Evolutionary conservation across 2,888 invertebrate genomes (phyloP).

Genomic region (Polyommatus icarus): DNA sequence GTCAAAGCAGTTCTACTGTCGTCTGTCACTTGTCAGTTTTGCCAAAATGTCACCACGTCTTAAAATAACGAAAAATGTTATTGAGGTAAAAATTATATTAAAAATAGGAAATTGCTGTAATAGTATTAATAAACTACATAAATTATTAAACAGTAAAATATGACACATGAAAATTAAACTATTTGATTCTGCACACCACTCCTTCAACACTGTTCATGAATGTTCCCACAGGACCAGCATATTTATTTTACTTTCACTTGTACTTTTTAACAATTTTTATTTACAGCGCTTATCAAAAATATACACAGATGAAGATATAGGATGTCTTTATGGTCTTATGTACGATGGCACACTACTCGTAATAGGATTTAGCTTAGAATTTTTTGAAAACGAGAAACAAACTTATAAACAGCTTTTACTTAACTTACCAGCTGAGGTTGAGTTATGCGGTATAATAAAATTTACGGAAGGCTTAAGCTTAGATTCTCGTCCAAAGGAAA

Average conservation of each 20-base stretch:
- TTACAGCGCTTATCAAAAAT: conserved; percentile 84
- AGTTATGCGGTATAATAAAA: conserved; percentile 87
- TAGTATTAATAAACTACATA: conserved; percentile 24
- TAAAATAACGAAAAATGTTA: conserved; percentile 85
- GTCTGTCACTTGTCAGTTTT: too few relatives aligned
- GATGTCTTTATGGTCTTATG: conserved; percentile 88
- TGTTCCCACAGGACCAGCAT: conserved; percentile 32
- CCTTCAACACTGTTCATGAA: conserved; percentile 48
- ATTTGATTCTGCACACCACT: not conserved
- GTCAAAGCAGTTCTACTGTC: too few relatives aligned
- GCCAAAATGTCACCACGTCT: conserved; percentile 86
- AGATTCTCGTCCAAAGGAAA: conserved; percentile 82
- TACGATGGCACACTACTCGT: conserved; percentile 86
- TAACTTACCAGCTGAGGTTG: conserved; percentile 87
- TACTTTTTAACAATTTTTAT: conserved; percentile 20
- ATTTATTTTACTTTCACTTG: conserved; percentile 28
- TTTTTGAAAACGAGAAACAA: conserved; percentile 78
- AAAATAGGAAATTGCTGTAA: conserved; percentile 37
- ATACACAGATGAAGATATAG: conserved; percentile 81
- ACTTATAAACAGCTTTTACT: conserved; percentile 78
- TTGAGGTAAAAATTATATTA: conserved; percentile 79
- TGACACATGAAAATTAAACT: not conserved
- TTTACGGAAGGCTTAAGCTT: conserved; percentile 82
- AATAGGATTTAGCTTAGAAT: conserved; percentile 84
- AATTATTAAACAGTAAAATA: not conserved